These are phyloP conservation scores for Magallana ariakensis DNA, from an alignment of 1,140 invertebrate genomes.

Conservation along the genomic window DNA sequence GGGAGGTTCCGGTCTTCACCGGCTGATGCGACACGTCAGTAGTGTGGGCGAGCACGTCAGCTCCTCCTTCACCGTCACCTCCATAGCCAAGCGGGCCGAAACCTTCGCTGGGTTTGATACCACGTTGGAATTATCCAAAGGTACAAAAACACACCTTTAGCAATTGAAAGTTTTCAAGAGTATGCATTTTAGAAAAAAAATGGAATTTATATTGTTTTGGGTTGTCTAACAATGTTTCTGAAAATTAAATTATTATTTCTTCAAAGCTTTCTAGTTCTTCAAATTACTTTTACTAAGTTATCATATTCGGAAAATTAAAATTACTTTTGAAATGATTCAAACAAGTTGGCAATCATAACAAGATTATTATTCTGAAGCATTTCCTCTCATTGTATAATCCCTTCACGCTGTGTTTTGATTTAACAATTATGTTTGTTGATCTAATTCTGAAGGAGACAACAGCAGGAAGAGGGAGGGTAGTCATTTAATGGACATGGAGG, in stretches of 20 bases:
- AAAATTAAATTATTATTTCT: too few species aligned
- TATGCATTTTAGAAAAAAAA: too few species aligned
- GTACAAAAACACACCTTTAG: too few species aligned
- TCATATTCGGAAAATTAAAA: too few species aligned
- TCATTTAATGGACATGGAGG: conserved; percentile 33
- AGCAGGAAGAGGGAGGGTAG: conserved; percentile 39
- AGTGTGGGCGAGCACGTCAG: conserved; percentile 95
- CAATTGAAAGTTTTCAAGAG: too few species aligned
- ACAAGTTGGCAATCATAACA: too few species aligned
- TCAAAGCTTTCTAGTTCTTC: too few species aligned
- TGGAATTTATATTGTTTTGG: too few species aligned
- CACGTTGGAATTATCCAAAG: conserved; percentile 66
- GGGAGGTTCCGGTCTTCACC: conserved; percentile 85
- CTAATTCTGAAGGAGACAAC: conserved; percentile 29
- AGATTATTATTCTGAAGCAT: too few species aligned
- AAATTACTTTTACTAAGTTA: too few species aligned
- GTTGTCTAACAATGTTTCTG: too few species aligned
- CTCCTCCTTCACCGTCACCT: conserved; percentile 88
- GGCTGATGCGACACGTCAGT: conserved; percentile 91
- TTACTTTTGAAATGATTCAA: too few species aligned
- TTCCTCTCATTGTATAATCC: not conserved
- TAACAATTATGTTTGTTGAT: not conserved
- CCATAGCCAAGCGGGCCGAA: conserved; percentile 93
- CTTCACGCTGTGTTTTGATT: not conserved
- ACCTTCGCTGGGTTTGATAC: conserved; percentile 95